A percentile compares a stretch with the other conserved stretches of the same genome.
Conservation (phyloP, 2,797 vertebrate species). For the Myotis findleyi region DNA sequence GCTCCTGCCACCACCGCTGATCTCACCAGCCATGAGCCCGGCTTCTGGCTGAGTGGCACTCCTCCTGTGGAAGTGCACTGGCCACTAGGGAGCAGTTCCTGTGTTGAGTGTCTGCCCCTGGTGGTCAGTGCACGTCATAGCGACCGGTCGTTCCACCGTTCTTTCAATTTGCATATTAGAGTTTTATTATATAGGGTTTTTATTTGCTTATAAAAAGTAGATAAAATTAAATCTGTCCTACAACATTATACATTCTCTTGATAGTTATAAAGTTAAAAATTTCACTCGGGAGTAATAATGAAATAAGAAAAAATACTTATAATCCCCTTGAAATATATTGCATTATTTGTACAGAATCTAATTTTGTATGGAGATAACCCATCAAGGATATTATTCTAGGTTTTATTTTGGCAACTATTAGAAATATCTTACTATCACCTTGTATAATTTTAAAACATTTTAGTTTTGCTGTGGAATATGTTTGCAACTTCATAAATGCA, state of each 20-base stretch:
- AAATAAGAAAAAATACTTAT: background rate
- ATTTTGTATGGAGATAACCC: background rate
- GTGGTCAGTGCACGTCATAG: too few relatives aligned
- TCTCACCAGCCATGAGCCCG: too few relatives aligned
- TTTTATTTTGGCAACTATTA: constrained; percentile 6
- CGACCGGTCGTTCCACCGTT: rapidly evolving
- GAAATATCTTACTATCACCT: background rate
- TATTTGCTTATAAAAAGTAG: background rate
- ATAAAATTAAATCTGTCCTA: background rate
- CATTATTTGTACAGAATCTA: background rate
- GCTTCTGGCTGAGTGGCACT: rapidly evolving
- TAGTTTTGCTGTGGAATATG: background rate
- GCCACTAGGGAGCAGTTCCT: too few relatives aligned
- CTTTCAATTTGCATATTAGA: too few relatives aligned
- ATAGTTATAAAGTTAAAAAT: background rate
- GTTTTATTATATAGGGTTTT: background rate
- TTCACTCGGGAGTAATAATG: background rate
- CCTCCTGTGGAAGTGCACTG: too few relatives aligned
- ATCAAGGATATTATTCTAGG: background rate
- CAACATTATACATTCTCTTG: background rate
- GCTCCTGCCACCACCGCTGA: too few relatives aligned
- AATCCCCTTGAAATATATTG: background rate
- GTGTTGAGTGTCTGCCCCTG: too few relatives aligned
- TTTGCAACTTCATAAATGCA: constrained; percentile 13
- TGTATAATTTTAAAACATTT: background rate